Percentiles rank a stretch among this genome's conserved stretches.
Conservation (phyloP, 2,113 vertebrate species). For the Sphyrna mokarran region DNA sequence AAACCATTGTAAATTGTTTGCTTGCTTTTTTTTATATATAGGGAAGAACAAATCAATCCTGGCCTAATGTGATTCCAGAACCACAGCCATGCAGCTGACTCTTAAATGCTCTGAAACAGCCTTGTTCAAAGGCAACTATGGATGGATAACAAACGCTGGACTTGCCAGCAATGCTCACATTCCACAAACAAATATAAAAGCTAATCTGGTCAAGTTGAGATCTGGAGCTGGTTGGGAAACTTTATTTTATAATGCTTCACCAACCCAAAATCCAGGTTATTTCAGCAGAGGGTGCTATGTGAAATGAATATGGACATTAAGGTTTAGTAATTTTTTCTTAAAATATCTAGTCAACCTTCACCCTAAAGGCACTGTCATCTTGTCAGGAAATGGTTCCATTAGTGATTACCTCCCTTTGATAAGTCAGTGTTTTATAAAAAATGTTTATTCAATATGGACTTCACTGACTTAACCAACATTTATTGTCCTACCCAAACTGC, state of each 20-base stretch:
- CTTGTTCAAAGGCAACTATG: too few relatives aligned
- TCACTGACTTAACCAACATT: background rate
- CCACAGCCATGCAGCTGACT: too few relatives aligned
- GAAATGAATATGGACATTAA: background rate
- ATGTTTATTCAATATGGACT: background rate
- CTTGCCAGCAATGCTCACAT: too few relatives aligned
- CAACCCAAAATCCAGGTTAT: background rate
- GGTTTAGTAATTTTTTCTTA: background rate
- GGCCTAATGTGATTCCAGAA: too few relatives aligned
- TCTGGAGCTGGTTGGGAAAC: background rate
- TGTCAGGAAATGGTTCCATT: background rate
- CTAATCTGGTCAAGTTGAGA: background rate
- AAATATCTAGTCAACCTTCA: background rate
- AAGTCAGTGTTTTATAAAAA: background rate
- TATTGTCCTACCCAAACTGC: background rate
- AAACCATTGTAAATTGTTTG: too few relatives aligned
- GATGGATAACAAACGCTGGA: too few relatives aligned
- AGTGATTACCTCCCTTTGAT: background rate
- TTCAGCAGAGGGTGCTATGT: too few relatives aligned
- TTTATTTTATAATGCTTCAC: background rate
- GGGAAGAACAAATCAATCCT: too few relatives aligned
- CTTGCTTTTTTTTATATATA: too few relatives aligned
- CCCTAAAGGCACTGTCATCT: background rate
- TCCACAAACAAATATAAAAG: too few relatives aligned
- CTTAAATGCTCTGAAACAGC: too few relatives aligned